These are phyloP conservation scores for Andrena bucephala DNA, from an alignment of 2,888 invertebrate genomes.

Conservation along the genomic window DNA sequence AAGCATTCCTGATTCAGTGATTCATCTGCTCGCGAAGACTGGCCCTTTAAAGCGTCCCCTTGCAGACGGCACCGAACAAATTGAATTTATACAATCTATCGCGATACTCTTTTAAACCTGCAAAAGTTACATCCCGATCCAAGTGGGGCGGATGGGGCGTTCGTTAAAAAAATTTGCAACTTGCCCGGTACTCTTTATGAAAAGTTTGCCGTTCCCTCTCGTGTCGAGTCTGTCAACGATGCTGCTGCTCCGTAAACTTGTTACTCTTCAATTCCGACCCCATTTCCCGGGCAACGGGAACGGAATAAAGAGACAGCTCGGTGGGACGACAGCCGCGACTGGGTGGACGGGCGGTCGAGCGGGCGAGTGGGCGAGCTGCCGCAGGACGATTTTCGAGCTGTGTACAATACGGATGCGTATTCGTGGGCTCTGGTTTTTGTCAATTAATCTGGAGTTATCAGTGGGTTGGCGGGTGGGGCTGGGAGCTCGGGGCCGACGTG, in stretches of 20 bases:
- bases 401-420: constrained; percentile 58
- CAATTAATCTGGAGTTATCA: constrained; percentile 76
- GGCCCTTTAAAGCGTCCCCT: not conserved
- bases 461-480: constrained; percentile 35
- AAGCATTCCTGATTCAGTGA: no score
- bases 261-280: constrained; percentile 32
- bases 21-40: no score
- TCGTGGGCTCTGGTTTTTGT: constrained; percentile 71
- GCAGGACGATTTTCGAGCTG: constrained; percentile 50
- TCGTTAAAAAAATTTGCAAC: not conserved
- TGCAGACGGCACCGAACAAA: not conserved
- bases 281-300: constrained; percentile 24
- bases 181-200: not conserved
- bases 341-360: not conserved
- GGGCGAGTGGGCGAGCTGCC: not conserved
- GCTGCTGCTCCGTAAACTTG: constrained; percentile 25
- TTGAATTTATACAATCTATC: no score
- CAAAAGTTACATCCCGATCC: not conserved
- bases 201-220: not conserved
- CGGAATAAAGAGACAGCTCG: constrained; percentile 38
- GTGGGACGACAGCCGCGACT: not conserved
- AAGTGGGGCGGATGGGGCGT: not conserved
- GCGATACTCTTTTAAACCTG: no score
- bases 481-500: constrained; percentile 19
- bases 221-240: constrained; percentile 1